phyloP scores from a whole-genome alignment of 2,113 vertebrate genomes.

The Xiphophorus hellerii region DNA sequence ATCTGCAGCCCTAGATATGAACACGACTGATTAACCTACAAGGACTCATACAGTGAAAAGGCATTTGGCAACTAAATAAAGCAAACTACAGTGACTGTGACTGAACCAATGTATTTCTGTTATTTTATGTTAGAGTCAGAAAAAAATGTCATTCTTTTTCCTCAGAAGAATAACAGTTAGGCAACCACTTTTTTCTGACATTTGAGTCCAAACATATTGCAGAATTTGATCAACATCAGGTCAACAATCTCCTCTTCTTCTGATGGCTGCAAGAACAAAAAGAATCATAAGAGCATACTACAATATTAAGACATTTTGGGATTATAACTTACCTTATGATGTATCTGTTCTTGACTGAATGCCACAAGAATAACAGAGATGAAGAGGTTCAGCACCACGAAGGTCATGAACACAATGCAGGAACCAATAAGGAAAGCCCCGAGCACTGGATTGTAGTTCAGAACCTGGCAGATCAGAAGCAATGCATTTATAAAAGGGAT shows the following conservation, averaged over 20 bases:
- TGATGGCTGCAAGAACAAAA: constrained; percentile 81
- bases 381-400: constrained; percentile 95
- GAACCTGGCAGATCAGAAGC: constrained; percentile 77
- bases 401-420: constrained; percentile 95
- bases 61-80: constrained; percentile 9
- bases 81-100: constrained; percentile 15
- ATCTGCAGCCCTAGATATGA: constrained; percentile 14
- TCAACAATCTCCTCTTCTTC: constrained; percentile 95
- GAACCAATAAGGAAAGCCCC: constrained; percentile 93
- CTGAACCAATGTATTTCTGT: constrained; percentile 8
- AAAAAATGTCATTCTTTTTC: constrained; percentile 20
- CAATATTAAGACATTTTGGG: constrained; percentile 14
- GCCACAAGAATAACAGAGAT: constrained; percentile 96
- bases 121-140: not conserved
- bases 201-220: constrained; percentile 87
- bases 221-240: constrained; percentile 89
- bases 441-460: constrained; percentile 90
- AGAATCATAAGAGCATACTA: not conserved
- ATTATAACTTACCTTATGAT: constrained; percentile 83
- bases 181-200: constrained; percentile 75
- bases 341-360: constrained; percentile 91
- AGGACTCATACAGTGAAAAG: constrained; percentile 17
- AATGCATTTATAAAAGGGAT: constrained; percentile 10
- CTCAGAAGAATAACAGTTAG: constrained; percentile 40
- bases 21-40: constrained; percentile 25